Base-by-base conservation (phyloP, 2,888 invertebrate species). In the Arge pagana region DNA sequence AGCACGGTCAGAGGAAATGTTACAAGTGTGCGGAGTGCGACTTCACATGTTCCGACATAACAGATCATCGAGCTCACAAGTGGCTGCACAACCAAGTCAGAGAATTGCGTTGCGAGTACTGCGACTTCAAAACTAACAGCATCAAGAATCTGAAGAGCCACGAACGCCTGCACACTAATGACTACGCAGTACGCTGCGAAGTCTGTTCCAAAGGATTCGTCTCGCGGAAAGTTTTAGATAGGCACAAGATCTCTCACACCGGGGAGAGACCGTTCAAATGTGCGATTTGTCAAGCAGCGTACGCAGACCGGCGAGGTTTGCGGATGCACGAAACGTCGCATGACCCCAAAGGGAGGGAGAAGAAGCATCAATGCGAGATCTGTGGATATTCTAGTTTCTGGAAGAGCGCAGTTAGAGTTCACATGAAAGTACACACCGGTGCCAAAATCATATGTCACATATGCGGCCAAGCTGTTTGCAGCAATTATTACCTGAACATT, bases 391-490 rank as follows among this genome's bases (percentile, higher is more conserved):
- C 31, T 13, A 48, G 37, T 19, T 53, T 23, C 10, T 55, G 40
- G 50, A 48, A 41, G 24, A 52, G 16, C 35, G 51, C 51, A 6
- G 37, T 57, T 15, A 51, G 42, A 11, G 54, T 57, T 11, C 57
- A 57, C n/a, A 33, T 54, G 33, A 48, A 49, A 15, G 23, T 31
- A 7, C 54, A 54, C 37, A 55, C 50, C 2, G 57, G 54, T 31
- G 48, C 78, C 71, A 78, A 80, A 76, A 77, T 74, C 70, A 74
- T 81, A 4, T 82, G 81, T 74, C 78, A 77, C 70, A 78, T 81
- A 54, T 81, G 82, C 72, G 81, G 81, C 43, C 81, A 82, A 73
- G 78, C 79, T 63, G 78, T 82, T 18, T 77, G 81, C 42, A 78
- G 78, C 33, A 66, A 79, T 18, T 81, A 81, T 55, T 81, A 81